These are phyloP conservation scores for Choloepus didactylus DNA, from an alignment of 2,797 vertebrate species.

Conservation along the genomic window DNA sequence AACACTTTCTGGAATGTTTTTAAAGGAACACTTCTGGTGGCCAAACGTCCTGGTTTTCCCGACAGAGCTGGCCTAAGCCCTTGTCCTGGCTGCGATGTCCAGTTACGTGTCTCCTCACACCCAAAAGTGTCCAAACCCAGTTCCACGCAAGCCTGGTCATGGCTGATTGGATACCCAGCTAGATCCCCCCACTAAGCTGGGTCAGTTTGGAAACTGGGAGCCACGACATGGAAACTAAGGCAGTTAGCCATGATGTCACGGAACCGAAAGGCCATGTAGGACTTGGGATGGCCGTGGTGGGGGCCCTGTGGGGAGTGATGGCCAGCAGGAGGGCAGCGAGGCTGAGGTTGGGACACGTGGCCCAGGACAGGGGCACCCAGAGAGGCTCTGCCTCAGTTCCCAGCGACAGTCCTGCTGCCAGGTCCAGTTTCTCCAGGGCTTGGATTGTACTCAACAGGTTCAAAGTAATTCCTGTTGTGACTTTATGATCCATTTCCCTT, in stretches of 20 bases:
- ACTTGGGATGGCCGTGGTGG: not conserved
- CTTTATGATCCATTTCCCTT: not conserved
- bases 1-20: not conserved
- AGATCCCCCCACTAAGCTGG: not conserved
- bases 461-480: not conserved
- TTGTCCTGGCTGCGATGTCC: not conserved
- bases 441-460: not conserved
- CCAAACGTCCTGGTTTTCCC: not conserved
- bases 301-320: too few species aligned
- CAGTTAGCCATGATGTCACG: too few species aligned
- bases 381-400: not conserved
- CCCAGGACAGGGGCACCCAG: accelerated
- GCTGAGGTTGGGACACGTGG: not conserved
- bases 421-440: too few species aligned
- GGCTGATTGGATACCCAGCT: not conserved
- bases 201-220: not conserved
- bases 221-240: not conserved
- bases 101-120: not conserved
- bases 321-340: not conserved
- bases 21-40: not conserved
- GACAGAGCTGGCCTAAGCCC: not conserved
- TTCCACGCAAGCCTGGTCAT: not conserved
- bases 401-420: accelerated
- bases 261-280: not conserved
- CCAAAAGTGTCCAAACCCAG: not conserved